Evolutionary conservation across 2,888 invertebrate genomes (phyloP), one percentile per base, ranked within the genome.

Genomic region (Thera obeliscata): DNA sequence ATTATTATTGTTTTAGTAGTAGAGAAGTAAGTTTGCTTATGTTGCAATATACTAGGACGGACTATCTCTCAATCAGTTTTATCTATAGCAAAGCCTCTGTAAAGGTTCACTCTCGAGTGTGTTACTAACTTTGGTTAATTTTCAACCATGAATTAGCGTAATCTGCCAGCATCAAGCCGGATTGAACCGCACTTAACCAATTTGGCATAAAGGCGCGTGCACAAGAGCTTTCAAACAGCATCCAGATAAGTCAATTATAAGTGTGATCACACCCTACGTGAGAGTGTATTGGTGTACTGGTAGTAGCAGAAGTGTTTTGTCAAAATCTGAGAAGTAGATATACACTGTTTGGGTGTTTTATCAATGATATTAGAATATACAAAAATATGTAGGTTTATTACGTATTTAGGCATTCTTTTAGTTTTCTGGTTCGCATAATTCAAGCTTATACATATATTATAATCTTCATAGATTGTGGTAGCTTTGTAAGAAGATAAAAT

Each of bases 191-290:
- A 87, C 89, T 90, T 83, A 87, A 87, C 80, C 82, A 87, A 84
- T 88, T 81, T 76, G 78, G 80, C 76, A 64, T 83, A 77, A 83
- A 82, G 83, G 83, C 78, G 80, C 70, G 71, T 77, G 76, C 80
- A 79, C 76, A 77, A 58, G 73, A 74, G 79, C 79, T 80, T 81
- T 80, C 84, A 82, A 85, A 78, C 81, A 83, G 78, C 76, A 82
- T 85, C 83, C 80, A 86, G 88, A 89, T 91, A 91, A 93, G 91
- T 89, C 90, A 90, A 92, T 93, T 92, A 91, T 82, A 82, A 89
- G 87, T 74, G 77, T 73, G 77, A 77, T 87, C 87, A 83, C 87
- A 85, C 88, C 86, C 87, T 84, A 81, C 83, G 82, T 79, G 75
- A 72, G 66, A 72, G 71, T 74, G 71, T 67, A 67, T 70, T 68